Evolutionary conservation across 1,140 invertebrate species (phyloP).

Genomic region (Thalassaphorura encarpata): DNA sequence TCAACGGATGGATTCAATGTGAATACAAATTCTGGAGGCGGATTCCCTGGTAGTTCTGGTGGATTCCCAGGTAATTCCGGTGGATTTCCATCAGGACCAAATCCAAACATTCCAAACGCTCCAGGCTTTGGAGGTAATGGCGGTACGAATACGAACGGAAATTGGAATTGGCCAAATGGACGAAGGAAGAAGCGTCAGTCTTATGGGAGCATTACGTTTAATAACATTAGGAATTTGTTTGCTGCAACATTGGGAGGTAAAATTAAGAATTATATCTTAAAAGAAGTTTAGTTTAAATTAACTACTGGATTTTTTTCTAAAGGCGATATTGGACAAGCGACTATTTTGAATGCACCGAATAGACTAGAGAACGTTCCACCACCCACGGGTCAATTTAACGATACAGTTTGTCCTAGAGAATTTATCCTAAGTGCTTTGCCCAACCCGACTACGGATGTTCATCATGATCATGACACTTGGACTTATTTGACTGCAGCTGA

Average conservation of each 20-base stretch:
- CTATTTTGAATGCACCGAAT: constrained; percentile 21
- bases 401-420: constrained; percentile 27
- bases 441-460: neutral
- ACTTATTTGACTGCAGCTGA: constrained; percentile 27
- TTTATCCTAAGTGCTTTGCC: constrained; percentile 14
- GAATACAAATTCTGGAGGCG: neutral
- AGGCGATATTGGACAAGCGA: constrained; percentile 31
- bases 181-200: constrained; percentile 16
- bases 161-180: neutral
- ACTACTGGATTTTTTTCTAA: neutral
- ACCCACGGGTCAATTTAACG: constrained; percentile 21
- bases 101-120: neutral
- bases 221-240: constrained; percentile 18
- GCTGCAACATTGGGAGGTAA: constrained; percentile 24
- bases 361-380: neutral
- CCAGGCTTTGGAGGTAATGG: no score
- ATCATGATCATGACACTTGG: constrained; percentile 11
- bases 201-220: neutral
- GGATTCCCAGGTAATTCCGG: neutral
- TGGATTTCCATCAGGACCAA: no score
- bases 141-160: neutral
- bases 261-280: neutral
- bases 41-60: neutral
- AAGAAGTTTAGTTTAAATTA: neutral
- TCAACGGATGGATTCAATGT: no score